A percentile compares a stretch with the other conserved stretches of the same genome.
These are phyloP conservation scores for Saguinus midas DNA, from an alignment of 2,113 vertebrate species.

Conservation along the genomic window DNA sequence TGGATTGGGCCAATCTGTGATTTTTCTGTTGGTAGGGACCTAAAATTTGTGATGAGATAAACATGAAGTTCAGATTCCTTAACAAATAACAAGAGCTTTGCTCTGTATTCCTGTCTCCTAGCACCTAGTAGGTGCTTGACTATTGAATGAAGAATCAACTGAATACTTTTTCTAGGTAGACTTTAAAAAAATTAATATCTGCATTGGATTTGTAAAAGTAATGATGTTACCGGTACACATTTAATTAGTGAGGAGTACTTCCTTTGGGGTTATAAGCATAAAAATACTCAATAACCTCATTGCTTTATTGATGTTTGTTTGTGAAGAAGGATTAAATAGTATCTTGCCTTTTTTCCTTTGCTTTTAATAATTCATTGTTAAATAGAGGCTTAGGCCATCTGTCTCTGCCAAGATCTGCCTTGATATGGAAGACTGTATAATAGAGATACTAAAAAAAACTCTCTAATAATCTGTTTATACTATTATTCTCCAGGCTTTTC, in stretches of 20 bases:
- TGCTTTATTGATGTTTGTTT: conserved; percentile 65
- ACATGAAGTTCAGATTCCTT: background rate
- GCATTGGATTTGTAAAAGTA: conserved; percentile 16
- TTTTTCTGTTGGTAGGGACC: conserved; percentile 27
- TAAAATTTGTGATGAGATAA: conserved; percentile 11
- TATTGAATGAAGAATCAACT: background rate
- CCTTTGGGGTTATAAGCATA: conserved; percentile 55
- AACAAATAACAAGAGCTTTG: background rate
- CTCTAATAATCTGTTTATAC: conserved; percentile 54
- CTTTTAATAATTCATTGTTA: conserved; percentile 83
- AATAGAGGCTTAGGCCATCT: conserved; percentile 78
- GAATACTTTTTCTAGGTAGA: background rate
- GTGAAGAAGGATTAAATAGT: conserved; percentile 79
- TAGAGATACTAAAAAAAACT: conserved; percentile 59
- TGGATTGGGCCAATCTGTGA: background rate
- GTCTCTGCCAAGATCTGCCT: conserved; percentile 73
- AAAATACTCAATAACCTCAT: conserved; percentile 62
- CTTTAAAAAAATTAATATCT: background rate
- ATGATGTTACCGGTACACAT: background rate
- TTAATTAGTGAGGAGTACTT: conserved; percentile 29
- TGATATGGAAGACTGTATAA: conserved; percentile 69
- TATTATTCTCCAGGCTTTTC: conserved; percentile 24
- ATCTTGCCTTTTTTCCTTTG: conserved; percentile 80
- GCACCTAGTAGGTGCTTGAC: conserved; percentile 5
- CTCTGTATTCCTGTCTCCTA: background rate